Percentiles rank a stretch among this genome's conserved stretches.
These are phyloP conservation scores for Todiramphus saurophagus DNA, from an alignment of 2,113 vertebrate genomes.

Conservation along the genomic window DNA sequence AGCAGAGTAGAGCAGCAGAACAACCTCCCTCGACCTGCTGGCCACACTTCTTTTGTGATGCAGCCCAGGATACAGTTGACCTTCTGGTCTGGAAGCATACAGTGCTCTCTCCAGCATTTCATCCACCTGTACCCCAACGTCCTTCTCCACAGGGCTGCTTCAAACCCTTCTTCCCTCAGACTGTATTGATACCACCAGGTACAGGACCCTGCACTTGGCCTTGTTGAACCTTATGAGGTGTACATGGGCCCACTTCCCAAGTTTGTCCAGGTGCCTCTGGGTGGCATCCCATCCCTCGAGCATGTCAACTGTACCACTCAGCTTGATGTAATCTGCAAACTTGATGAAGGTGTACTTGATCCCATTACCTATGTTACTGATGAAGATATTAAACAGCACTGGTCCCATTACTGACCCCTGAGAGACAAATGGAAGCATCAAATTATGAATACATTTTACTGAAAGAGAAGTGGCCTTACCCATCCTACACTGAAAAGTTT, in stretches of 20 bases:
- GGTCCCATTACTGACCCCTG: rapidly evolving
- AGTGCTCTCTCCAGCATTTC: too few species aligned
- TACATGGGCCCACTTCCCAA: background rate
- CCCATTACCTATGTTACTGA: background rate
- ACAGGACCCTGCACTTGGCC: background rate
- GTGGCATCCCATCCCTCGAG: background rate
- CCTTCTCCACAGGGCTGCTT: background rate
- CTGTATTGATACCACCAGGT: background rate
- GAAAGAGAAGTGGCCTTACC: background rate
- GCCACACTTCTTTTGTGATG: too few species aligned
- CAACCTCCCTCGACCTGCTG: too few species aligned
- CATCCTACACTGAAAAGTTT: background rate
- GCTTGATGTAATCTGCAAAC: background rate
- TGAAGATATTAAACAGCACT: background rate
- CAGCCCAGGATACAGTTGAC: too few species aligned
- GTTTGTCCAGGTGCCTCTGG: background rate
- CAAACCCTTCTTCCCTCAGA: background rate
- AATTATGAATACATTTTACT: background rate
- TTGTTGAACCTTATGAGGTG: background rate
- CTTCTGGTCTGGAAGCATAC: too few species aligned
- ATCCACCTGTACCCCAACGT: background rate
- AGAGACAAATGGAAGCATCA: background rate
- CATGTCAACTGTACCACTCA: background rate
- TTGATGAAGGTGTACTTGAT: background rate
- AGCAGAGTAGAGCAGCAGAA: too few species aligned